Evolutionary conservation across 2,888 invertebrate genomes (phyloP).

Genomic region (Sepioteuthis lessoniana): DNA sequence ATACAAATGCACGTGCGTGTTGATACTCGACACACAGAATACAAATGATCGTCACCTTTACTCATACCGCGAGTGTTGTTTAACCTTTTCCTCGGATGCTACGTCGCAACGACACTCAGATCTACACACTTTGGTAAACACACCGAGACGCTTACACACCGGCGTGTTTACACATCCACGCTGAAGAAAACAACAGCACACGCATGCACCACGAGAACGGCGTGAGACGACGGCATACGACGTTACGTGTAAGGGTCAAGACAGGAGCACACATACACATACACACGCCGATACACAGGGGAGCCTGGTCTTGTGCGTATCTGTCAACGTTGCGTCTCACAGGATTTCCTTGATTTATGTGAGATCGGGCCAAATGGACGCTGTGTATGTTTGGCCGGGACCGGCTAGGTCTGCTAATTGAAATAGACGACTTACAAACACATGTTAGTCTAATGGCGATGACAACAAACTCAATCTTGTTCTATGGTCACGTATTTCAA

Average conservation of each 20-base stretch:
- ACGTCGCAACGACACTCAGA: background rate
- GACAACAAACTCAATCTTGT: conserved; percentile 33
- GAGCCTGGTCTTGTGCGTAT: background rate
- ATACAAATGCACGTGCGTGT: background rate
- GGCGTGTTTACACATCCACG: too few relatives aligned
- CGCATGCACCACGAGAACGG: background rate
- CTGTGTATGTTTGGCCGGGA: background rate
- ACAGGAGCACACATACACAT: background rate
- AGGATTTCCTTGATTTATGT: background rate
- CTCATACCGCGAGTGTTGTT: background rate
- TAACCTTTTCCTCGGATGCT: background rate
- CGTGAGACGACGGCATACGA: background rate
- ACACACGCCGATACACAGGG: conserved; percentile 1
- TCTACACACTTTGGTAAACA: background rate
- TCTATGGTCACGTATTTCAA: background rate
- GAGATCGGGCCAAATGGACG: background rate
- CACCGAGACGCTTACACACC: background rate
- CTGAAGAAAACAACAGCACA: background rate
- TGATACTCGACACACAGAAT: background rate
- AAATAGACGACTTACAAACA: conserved; percentile 23
- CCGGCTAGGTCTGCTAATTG: background rate
- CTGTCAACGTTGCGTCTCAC: background rate
- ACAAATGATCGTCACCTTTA: conserved; percentile 8
- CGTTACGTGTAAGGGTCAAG: background rate
- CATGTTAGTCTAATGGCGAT: conserved; percentile 14